Evolutionary conservation across 1,140 invertebrate genomes (phyloP), one percentile per base, ranked within the genome.

Genomic region (Homarus americanus): DNA sequence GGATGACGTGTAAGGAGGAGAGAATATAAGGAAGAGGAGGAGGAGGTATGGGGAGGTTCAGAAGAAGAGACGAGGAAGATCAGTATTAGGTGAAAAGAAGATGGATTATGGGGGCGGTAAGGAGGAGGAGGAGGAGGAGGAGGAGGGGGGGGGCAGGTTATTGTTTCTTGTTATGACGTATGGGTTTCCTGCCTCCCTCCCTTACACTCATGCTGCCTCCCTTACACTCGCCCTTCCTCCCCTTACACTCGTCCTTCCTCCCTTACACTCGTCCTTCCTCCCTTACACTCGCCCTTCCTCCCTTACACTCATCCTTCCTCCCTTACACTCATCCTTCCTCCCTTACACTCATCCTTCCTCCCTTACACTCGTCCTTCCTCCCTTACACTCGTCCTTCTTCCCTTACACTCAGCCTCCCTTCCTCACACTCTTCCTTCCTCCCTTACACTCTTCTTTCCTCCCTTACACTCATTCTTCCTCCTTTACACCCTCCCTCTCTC

Each of bases 371-470:
- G 34, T 5, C 34, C 66, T 28, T 4, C 73, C 34, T 38, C 17
- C 20, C 24, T 72, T 24, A 24, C 24, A 9, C 34, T 32, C 66
- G n/a, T 72, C 66, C 66, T 72, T 72, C 66, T 20, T 75, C 40
- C 28, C 28, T 75, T 75, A 32, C 28, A n/a, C n/a, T n/a, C n/a
- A n/a, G n/a, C n/a, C n/a, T n/a, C n/a, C n/a, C n/a, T n/a, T n/a
- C n/a, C n/a, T n/a, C n/a, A n/a, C n/a, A n/a, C n/a, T n/a, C n/a
- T 75, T 75, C 28, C 73, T 75, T 34, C 28, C 72, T 75, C 40
- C 72, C 72, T 75, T 75, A 32, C 72, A 36, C 40, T 36, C 73
- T 75, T 75, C 73, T 38, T 75, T 75, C 73, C 34, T 75, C 41
- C 73, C 73, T 75, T 75, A 34, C 73, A 38, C 41, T 38, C 1